Base-by-base conservation (phyloP, 2,797 vertebrate genomes). In the Cryptoprocta ferox region DNA sequence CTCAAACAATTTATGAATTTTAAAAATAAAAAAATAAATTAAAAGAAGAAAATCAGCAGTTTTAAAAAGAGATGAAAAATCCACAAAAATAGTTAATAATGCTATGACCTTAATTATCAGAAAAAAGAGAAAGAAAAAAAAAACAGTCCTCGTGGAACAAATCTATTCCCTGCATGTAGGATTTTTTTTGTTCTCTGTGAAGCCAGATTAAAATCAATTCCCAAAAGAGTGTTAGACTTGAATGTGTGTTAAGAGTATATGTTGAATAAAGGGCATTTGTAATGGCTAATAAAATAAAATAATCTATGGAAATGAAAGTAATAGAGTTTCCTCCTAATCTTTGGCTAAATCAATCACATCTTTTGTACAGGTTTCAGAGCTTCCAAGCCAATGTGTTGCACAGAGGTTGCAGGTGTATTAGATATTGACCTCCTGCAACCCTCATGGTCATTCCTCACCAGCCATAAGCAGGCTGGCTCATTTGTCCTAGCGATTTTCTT, bases 181-280 rank as follows among this genome's bases (percentile, higher is more conserved):
- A 56, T 86, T 88, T 90, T 65, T 59, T 93, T 97, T 82, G 32
- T 89, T 94, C 28, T 78, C 56, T 86, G 56, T 82, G 71, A 92
- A 95, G 68, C 13, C 56, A 83, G 61, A 88, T 85, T 70, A 93
- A n/a, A 95, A 59, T 82, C 42, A 91, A 24, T 94, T 94, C 24
- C n/a, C 96, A 21, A 95, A 88, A 78, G 2, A 85, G 6, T n/a
- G 53, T 30, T 94, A 26, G 12, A 92, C 14, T 71, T 89, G 37
- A 86, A n/a, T 95, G 10, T 75, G 87, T 91, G 42, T 89, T 80
- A 65, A 94, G 68, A 68, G 53, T 79, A 24, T 81, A 78, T 91
- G 61, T 79, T 96, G 91, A 97, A 75, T 91, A 95, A 93, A 92
- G 37, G 30, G 59, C 15, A 84, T 70, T 95, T 84, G 12, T 70